Conservation (phyloP, 2,113 vertebrate species). For the Corapipo altera region DNA sequence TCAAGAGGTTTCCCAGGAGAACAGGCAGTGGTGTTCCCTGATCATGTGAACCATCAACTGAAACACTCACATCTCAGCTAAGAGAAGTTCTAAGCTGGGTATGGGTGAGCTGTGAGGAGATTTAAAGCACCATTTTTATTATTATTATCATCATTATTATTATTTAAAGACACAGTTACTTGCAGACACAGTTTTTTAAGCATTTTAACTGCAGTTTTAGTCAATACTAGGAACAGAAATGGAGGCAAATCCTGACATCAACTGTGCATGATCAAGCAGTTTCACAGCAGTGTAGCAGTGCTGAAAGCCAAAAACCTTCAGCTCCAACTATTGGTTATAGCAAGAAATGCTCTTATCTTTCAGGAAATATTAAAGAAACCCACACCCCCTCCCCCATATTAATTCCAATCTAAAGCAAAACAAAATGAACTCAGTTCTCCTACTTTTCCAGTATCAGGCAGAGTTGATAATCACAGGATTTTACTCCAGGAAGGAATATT, state of each 20-base stretch:
- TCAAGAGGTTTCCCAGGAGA: not conserved
- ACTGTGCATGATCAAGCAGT: not conserved
- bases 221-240: not conserved
- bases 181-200: not conserved
- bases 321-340: not conserved
- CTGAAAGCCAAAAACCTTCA: slow-evolving; percentile 9
- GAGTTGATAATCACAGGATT: slow-evolving; percentile 48
- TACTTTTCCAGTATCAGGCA: slow-evolving; percentile 23
- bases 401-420: slow-evolving; percentile 1
- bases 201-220: not conserved
- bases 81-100: not conserved
- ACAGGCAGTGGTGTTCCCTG: not conserved
- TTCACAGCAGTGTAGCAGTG: not conserved
- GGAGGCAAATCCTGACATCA: slow-evolving; percentile 49
- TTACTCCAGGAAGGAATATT: slow-evolving; percentile 32
- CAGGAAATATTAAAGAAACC: not conserved
- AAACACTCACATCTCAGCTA: not conserved
- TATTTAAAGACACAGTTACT: not conserved
- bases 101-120: not conserved
- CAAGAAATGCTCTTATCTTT: not conserved
- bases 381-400: not conserved
- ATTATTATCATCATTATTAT: not conserved
- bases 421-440: slow-evolving; percentile 4
- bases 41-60: not conserved
- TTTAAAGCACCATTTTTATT: not conserved